Evolutionary conservation across 2,113 vertebrate genomes (phyloP), one percentile per base, ranked within the genome.

Genomic region (Oncorhynchus clarkii): DNA sequence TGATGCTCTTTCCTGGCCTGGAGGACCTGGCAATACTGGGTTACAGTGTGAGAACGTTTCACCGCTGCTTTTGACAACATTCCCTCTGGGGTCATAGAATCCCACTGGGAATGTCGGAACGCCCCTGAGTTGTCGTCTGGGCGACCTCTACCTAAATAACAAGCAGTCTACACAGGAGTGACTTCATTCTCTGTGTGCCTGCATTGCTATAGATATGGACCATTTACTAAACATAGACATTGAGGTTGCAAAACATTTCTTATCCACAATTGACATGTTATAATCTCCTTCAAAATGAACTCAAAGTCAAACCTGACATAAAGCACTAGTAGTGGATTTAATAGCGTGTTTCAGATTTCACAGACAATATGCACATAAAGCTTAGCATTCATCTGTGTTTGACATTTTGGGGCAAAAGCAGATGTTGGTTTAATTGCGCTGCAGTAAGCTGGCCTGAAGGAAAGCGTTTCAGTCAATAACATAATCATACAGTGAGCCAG

Each of bases 31-130:
- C 90, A 92, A 90, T 93, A 93, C 92, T 90, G 86, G 80, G 91
- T 93, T 94, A 90, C 92, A 93, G 86, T 91, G 89, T 92, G 90
- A 91, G 89, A 94, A 93, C 84, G 81, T 86, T 87, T 39, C 80
- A n/a, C 45, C n/a, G 74, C 79, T 88, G 87, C 88, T 89, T 91
- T 88, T 88, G 79, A 89, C 83, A 86, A 77, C n/a, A 49, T 76
- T 79, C 84, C n/a, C 82, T 82, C 75, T 72, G 69, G 77, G 86
- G 87, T 82, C 67, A 22, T 48, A 70, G 80, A 71, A 74, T 85
- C 85, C 73, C 20, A 54, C 20, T 60, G 75, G 78, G 70, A 81
- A 76, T 27, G 64, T 80, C 62, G 79, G 72, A 85, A 85, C 3
- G 45, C 70, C 70, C 57, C 70, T n/a, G 59, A 62, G n/a, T 18